Evolutionary conservation across 2,888 invertebrate genomes (phyloP).

Genomic region (Troilus luridus): DNA sequence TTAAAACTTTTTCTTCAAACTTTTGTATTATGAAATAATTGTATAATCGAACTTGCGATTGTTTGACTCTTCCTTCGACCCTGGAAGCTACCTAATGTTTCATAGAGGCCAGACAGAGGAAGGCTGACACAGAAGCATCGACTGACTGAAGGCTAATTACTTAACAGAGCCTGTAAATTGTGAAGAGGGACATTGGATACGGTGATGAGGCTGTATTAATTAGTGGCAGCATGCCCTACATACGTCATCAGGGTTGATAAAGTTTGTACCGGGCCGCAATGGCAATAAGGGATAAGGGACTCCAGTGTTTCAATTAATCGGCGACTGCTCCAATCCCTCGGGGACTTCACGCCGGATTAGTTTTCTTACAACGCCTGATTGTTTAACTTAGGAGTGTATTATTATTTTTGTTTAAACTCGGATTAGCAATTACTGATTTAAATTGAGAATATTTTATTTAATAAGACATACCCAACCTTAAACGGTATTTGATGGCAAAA

Average conservation of each 20-base stretch:
- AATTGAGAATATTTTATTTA: not conserved
- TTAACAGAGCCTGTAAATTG: not conserved
- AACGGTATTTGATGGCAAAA: too few species aligned
- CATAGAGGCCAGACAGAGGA: not conserved
- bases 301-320: not conserved
- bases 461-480: too few species aligned
- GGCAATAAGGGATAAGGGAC: constrained; percentile 19
- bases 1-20: too few species aligned
- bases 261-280: not conserved
- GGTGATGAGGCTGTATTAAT: constrained; percentile 1
- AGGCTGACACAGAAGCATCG: not conserved
- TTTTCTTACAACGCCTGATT: not conserved
- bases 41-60: too few species aligned
- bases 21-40: too few species aligned
- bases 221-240: not conserved
- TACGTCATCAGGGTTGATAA: not conserved
- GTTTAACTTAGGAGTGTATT: not conserved
- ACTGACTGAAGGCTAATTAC: not conserved
- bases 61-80: too few species aligned
- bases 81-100: too few species aligned
- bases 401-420: not conserved
- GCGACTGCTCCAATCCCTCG: not conserved
- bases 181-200: not conserved
- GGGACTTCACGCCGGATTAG: not conserved
- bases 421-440: not conserved